phyloP scores from a whole-genome alignment of 2,113 vertebrate species.

The Chaenogobius annularis region DNA sequence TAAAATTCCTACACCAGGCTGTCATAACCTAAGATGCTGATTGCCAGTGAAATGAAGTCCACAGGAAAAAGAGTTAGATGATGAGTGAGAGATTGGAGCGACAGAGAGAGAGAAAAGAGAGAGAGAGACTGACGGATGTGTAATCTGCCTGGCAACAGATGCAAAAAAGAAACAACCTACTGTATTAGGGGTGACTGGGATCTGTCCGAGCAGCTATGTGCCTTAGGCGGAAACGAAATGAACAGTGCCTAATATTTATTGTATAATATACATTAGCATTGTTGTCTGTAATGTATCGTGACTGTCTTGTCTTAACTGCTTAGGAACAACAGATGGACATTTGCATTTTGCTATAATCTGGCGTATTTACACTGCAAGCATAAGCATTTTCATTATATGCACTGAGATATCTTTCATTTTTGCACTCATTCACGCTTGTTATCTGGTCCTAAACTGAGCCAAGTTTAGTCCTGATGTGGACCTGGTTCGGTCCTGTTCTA shows the following conservation, averaged over 20 bases:
- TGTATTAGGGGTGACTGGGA: not conserved
- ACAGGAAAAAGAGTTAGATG: constrained; percentile 6
- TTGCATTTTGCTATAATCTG: too few species aligned
- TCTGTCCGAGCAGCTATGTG: not conserved
- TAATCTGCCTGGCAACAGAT: constrained; percentile 72
- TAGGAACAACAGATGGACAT: too few species aligned
- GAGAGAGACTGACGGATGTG: constrained; percentile 31
- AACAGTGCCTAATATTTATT: not conserved
- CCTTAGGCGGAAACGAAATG: not conserved
- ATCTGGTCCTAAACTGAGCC: too few species aligned
- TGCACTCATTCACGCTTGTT: too few species aligned
- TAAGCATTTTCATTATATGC: too few species aligned
- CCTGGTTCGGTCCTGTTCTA: too few species aligned
- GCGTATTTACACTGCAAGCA: too few species aligned
- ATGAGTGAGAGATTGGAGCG: constrained; percentile 27
- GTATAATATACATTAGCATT: too few species aligned
- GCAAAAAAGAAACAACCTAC: constrained; percentile 1
- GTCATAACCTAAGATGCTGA: constrained; percentile 41
- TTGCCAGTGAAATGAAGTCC: constrained; percentile 52
- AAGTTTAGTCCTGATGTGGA: too few species aligned
- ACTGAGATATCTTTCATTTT: too few species aligned
- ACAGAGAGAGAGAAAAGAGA: constrained; percentile 22
- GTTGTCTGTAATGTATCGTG: too few species aligned
- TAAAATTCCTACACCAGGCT: constrained; percentile 29
- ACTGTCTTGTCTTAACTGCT: too few species aligned